Percentiles rank a stretch among this genome's conserved stretches.
Conservation (phyloP, 2,888 invertebrate genomes). For the Notodonta dromedarius region DNA sequence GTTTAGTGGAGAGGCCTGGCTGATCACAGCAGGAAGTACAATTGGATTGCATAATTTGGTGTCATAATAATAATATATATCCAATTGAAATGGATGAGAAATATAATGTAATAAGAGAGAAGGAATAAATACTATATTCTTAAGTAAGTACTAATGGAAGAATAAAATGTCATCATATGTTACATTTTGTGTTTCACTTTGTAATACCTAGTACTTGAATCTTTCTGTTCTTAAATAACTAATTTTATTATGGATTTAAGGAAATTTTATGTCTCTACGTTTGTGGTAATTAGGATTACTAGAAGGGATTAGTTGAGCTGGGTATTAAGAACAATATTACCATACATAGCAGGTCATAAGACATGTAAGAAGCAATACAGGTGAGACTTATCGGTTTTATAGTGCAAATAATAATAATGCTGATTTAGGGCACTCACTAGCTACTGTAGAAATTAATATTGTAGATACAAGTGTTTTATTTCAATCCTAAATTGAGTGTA, state of each 20-base stretch:
- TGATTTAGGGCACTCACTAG: neutral
- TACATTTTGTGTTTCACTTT: too few relatives aligned
- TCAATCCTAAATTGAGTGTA: too few relatives aligned
- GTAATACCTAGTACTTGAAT: too few relatives aligned
- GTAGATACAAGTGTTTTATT: neutral
- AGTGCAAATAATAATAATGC: neutral
- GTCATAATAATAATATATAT: neutral
- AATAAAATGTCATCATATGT: too few relatives aligned
- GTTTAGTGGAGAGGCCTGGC: neutral
- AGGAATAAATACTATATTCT: too few relatives aligned
- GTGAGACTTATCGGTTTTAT: neutral
- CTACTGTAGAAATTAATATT: neutral
- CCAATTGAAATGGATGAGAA: neutral
- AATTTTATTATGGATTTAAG: neutral
- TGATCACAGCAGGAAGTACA: neutral
- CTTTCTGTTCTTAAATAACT: too few relatives aligned
- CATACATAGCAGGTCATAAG: neutral
- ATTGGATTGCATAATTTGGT: too few relatives aligned
- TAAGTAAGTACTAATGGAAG: too few relatives aligned
- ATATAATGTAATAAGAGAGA: too few relatives aligned
- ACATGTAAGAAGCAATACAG: neutral
- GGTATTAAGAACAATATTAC: neutral
- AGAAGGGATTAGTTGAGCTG: neutral
- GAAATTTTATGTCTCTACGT: neutral
- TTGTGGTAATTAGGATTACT: neutral